phyloP scores from a whole-genome alignment of 2,888 invertebrate species.

The Leptarthrus brevirostris region DNA sequence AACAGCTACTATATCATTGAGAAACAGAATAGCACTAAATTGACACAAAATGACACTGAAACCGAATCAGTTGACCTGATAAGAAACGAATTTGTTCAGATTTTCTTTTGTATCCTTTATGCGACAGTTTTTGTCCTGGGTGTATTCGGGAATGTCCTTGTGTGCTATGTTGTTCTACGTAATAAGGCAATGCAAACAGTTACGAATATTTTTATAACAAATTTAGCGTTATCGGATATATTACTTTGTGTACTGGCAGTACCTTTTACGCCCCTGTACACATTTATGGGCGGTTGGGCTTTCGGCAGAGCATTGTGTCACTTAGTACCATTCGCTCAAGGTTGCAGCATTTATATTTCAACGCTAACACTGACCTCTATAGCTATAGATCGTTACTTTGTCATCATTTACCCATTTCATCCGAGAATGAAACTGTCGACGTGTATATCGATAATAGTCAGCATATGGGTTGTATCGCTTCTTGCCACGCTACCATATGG shows the following conservation, averaged over 20 bases:
- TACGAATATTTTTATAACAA: constrained; percentile 97
- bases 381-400: constrained; percentile 96
- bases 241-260: constrained; percentile 92
- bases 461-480: constrained; percentile 91
- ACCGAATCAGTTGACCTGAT: constrained; percentile 51
- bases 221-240: constrained; percentile 94
- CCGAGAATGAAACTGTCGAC: constrained; percentile 91
- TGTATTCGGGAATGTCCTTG: constrained; percentile 88
- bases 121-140: constrained; percentile 89
- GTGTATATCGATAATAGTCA: constrained; percentile 85
- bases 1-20: constrained; percentile 49
- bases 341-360: constrained; percentile 96
- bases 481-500: constrained; percentile 92
- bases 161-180: constrained; percentile 92
- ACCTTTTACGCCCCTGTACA: constrained; percentile 95
- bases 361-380: constrained; percentile 97
- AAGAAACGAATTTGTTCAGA: constrained; percentile 54
- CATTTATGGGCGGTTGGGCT: constrained; percentile 91
- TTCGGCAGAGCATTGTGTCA: constrained; percentile 93
- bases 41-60: constrained; percentile 29
- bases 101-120: constrained; percentile 70
- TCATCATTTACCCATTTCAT: constrained; percentile 95
- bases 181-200: constrained; percentile 98
- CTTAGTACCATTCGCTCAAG: constrained; percentile 92
- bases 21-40: constrained; percentile 3